Base-by-base conservation (phyloP, 2,113 vertebrate species). In the Camelus dromedarius region DNA sequence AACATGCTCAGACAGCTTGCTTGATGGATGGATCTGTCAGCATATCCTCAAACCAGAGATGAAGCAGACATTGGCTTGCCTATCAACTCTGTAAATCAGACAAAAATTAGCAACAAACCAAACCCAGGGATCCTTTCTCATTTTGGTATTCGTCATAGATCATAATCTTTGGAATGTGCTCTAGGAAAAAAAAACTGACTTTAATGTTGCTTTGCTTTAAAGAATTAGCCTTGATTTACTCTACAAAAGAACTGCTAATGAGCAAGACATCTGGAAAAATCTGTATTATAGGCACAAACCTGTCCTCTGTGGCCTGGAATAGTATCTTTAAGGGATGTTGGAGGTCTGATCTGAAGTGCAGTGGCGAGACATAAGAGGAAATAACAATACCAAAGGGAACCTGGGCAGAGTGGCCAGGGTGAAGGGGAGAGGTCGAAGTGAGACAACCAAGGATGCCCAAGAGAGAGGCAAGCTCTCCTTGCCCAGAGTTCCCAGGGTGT, bases 1-100 rank as follows among this genome's bases (percentile, higher is more conserved):
- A 72, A 15, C 30, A 15, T n/a, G 69, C 70, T 94, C 84, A 91
- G 91, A 95, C 94, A 94, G 8, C 80, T 32, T 48, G 88, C 80
- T 15, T 95, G 96, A 96, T 75, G 95, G 96, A 97, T 97, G 89
- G 67, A 66, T 56, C 93, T 94, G 95, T 94, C 95, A 54, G 93
- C 32, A 13, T 0, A 42, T 32, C 72, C 81, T 64, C 77, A 50
- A 0, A 56, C 48, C 93, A 64, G 62, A 70, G 70, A 88, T 24
- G 46, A 86, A 85, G 60, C 77, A 48, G 52, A 48, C 67, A 30
- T 32, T 30, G 66, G 73, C 38, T 85, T 38, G 72, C 67, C 89
- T 94, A 89, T 97, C 93, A 79, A 19, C 58, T 89, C 93, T 42
- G 66, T 73, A 96, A 96, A 97, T 98, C 95, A 96, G 42, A 84